Percentiles rank a stretch among this genome's conserved stretches.
Evolutionary conservation across 1,140 invertebrate genomes (phyloP).

Genomic region (Eumeta japonica): DNA sequence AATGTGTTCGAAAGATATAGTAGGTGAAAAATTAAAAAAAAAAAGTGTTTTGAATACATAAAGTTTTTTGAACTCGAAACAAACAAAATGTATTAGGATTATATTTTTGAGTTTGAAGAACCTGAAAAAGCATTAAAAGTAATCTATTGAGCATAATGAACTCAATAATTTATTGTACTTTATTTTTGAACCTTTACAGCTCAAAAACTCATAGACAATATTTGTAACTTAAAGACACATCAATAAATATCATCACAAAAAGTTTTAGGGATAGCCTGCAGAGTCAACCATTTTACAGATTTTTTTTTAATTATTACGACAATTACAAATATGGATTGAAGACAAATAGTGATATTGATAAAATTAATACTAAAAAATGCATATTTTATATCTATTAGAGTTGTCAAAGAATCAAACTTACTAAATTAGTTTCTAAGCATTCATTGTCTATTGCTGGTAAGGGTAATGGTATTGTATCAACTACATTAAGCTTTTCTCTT

Average conservation of each 20-base stretch:
- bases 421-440: slow-evolving; percentile 18
- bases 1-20: too few species aligned
- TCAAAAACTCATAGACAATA: background rate
- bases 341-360: background rate
- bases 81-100: too few species aligned
- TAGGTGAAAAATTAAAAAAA: too few species aligned
- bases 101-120: too few species aligned
- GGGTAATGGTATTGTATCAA: slow-evolving; percentile 42
- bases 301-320: background rate
- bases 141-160: too few species aligned
- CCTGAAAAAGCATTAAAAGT: too few species aligned
- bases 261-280: too few species aligned
- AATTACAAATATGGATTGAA: background rate
- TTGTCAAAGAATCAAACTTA: background rate
- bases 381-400: too few species aligned
- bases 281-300: background rate
- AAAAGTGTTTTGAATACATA: too few species aligned
- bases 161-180: background rate
- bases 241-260: too few species aligned
- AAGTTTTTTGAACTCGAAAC: too few species aligned
- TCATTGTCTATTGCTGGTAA: slow-evolving; percentile 35
- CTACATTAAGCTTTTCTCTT: slow-evolving; percentile 37
- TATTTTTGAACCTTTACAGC: background rate
- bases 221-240: background rate
- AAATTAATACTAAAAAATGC: too few species aligned